Conservation (phyloP, 2,113 vertebrate species). For the Emydura subglobosa region DNA sequence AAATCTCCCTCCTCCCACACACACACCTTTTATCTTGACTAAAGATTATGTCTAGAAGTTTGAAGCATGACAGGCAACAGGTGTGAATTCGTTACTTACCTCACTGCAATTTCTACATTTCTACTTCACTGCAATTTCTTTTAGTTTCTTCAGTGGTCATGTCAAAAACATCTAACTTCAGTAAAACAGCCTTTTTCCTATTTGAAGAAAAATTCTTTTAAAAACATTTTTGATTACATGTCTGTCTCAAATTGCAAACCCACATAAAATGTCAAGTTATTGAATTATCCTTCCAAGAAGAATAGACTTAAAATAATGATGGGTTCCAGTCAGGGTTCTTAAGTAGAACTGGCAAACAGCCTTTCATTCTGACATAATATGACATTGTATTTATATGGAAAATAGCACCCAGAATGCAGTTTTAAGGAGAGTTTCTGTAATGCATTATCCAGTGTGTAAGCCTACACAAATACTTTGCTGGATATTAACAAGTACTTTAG, state of each 20-base stretch:
- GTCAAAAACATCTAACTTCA: constrained; percentile 27
- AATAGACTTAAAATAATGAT: constrained; percentile 43
- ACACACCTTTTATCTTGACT: constrained; percentile 57
- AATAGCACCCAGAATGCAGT: neutral
- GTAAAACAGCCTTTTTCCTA: constrained; percentile 18
- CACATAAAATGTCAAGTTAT: constrained; percentile 35
- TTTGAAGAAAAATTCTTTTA: constrained; percentile 16
- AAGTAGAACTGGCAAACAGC: constrained; percentile 27
- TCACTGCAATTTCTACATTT: neutral
- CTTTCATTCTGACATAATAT: neutral
- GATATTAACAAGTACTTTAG: constrained; percentile 5
- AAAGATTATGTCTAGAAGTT: constrained; percentile 39
- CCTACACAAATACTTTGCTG: neutral
- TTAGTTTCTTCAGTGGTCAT: neutral
- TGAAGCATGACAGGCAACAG: constrained; percentile 57
- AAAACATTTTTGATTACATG: neutral
- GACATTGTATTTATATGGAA: constrained; percentile 50
- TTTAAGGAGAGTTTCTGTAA: constrained; percentile 37
- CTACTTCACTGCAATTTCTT: neutral
- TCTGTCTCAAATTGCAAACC: constrained; percentile 43
- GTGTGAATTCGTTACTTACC: constrained; percentile 46
- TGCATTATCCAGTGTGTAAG: neutral
- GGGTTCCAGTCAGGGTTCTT: constrained; percentile 26
- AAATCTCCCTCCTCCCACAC: neutral
- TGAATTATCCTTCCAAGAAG: constrained; percentile 37